Conservation (phyloP, 1,140 invertebrate species). For the Drosophila teissieri region DNA sequence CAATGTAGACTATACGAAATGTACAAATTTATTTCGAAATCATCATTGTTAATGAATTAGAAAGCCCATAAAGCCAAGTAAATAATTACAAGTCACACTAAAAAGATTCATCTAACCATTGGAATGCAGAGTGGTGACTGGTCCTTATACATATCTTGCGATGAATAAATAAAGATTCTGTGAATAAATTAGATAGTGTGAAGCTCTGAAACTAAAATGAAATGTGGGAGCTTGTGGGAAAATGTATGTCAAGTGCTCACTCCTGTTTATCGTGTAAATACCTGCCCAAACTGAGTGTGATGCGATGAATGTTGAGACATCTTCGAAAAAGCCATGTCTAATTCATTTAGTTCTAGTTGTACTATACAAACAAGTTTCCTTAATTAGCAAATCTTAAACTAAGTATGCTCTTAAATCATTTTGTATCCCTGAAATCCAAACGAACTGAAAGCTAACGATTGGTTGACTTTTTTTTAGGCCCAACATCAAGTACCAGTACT, state of each 20-base stretch:
- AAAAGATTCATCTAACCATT: background rate
- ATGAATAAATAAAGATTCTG: conserved; percentile 4
- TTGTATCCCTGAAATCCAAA: background rate
- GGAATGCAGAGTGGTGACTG: background rate
- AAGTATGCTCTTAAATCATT: conserved; percentile 28
- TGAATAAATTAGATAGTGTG: conserved; percentile 34
- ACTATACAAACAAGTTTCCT: conserved; percentile 33
- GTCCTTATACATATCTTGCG: background rate
- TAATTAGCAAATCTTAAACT: conserved; percentile 31
- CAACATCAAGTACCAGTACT: conserved; percentile 88
- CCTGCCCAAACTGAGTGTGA: conserved; percentile 10
- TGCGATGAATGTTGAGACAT: conserved; percentile 22
- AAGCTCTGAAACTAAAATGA: conserved; percentile 22
- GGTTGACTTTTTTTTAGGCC: conserved; percentile 60
- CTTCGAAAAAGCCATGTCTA: conserved; percentile 10
- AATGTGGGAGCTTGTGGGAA: conserved; percentile 26
- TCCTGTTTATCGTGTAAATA: conserved; percentile 15
- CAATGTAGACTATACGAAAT: too few species aligned
- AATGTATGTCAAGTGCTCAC: conserved; percentile 7
- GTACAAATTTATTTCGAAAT: too few species aligned
- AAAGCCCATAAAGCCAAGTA: background rate
- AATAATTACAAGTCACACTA: too few species aligned
- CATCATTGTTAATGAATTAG: background rate
- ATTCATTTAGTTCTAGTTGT: conserved; percentile 41
- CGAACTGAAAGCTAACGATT: background rate